phyloP scores from a whole-genome alignment of 2,113 vertebrate genomes.

The Alectura lathami region DNA sequence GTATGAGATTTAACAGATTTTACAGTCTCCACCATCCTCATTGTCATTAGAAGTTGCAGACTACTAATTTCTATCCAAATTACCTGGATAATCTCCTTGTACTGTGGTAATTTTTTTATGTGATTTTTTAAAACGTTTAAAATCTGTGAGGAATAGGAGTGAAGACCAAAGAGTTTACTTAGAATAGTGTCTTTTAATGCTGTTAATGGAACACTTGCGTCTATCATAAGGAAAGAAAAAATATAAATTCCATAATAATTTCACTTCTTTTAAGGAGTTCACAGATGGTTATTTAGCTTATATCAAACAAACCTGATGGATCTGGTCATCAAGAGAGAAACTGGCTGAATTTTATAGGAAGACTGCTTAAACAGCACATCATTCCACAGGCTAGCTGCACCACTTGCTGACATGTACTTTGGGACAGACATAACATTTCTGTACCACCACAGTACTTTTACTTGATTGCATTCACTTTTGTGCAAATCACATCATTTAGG shows the following conservation, averaged over 20 bases:
- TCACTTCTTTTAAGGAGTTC: background rate
- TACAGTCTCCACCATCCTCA: conserved; percentile 21
- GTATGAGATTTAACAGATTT: background rate
- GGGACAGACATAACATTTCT: background rate
- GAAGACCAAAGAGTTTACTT: background rate
- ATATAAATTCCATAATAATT: background rate
- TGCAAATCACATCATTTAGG: background rate
- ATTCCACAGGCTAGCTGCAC: background rate
- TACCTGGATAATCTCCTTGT: background rate
- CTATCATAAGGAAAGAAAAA: background rate
- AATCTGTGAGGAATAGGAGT: background rate
- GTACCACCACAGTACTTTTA: background rate
- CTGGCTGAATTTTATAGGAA: background rate
- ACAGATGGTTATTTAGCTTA: background rate
- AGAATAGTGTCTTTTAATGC: fast-evolving
- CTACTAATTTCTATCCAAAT: no score
- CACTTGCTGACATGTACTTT: background rate
- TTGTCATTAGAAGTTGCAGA: background rate
- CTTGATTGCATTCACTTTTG: background rate
- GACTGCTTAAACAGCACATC: background rate
- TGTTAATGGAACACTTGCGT: background rate
- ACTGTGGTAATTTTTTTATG: background rate
- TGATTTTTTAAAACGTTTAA: background rate
- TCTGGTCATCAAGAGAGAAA: background rate
- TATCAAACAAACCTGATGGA: background rate